These are phyloP conservation scores for Oryctolagus cuniculus DNA, from an alignment of 2,113 vertebrate species.

Conservation along the genomic window DNA sequence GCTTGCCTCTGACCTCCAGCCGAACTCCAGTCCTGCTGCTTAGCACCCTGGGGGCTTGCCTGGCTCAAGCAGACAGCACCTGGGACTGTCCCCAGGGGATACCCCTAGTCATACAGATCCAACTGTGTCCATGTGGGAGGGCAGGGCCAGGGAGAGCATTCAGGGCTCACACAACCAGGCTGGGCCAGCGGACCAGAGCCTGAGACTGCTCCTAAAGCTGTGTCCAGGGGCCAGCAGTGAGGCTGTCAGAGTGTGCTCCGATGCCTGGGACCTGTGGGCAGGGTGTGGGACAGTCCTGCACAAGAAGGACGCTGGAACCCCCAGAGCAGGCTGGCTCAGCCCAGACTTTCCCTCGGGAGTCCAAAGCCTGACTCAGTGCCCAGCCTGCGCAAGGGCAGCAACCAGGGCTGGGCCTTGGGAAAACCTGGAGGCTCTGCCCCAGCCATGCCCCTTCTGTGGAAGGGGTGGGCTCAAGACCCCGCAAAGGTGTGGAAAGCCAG, in stretches of 20 bases:
- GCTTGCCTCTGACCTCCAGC: neutral
- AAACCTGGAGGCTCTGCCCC: neutral
- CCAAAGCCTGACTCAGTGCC: neutral
- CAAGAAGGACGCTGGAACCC: neutral
- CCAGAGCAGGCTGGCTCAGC: neutral
- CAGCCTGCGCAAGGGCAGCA: neutral
- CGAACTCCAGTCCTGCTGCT: neutral
- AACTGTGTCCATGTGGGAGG: neutral
- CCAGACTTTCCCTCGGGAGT: neutral
- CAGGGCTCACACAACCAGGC: neutral
- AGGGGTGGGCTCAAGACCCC: neutral
- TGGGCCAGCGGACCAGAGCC: neutral
- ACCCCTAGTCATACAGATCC: neutral
- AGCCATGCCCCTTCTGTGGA: too few species aligned
- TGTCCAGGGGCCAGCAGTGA: neutral
- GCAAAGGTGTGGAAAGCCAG: neutral
- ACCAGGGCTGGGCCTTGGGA: neutral
- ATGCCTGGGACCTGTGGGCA: fast-evolving
- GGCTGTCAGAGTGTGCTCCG: neutral
- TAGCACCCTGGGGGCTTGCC: neutral
- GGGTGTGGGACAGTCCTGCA: neutral
- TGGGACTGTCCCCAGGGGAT: neutral
- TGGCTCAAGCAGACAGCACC: neutral
- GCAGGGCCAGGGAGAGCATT: neutral
- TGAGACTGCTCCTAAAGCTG: neutral